A percentile compares a stretch with the other conserved stretches of the same genome.
These are phyloP conservation scores for Sebastes cheni DNA, from an alignment of 2,797 vertebrate species.

Conservation along the genomic window DNA sequence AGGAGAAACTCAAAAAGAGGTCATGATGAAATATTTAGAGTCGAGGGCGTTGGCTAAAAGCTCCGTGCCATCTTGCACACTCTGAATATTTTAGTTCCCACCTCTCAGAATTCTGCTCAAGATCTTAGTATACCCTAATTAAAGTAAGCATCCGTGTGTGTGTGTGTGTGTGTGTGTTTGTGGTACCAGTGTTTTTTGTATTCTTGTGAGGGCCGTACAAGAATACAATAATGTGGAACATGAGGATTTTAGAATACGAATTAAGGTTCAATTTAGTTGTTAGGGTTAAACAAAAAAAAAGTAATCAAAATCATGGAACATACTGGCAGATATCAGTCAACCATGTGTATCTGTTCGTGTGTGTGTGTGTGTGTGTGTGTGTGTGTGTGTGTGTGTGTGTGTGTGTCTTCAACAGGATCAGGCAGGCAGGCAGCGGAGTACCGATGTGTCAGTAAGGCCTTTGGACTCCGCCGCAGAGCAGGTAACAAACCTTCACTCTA, in stretches of 20 bases:
- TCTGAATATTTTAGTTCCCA: constrained; percentile 75
- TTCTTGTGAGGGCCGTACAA: neutral
- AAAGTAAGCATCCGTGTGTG: neutral
- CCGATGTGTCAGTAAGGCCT: constrained; percentile 68
- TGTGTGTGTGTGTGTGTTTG: neutral
- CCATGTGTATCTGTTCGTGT: neutral
- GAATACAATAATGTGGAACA: neutral
- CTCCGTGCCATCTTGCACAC: constrained; percentile 56
- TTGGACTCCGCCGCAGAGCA: constrained; percentile 62
- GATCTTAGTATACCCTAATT: constrained; percentile 49
- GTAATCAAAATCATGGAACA: neutral
- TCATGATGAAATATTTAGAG: constrained; percentile 74
- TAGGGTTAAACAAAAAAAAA: neutral
- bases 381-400: neutral
- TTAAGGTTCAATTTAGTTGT: neutral
- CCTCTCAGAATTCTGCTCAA: constrained; percentile 51
- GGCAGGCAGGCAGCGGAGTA: constrained; percentile 53
- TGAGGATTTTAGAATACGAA: neutral
- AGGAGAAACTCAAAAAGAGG: constrained; percentile 56
- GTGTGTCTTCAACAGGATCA: constrained; percentile 62
- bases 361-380: neutral
- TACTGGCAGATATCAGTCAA: neutral
- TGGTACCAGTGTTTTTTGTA: neutral
- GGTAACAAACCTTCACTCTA: constrained; percentile 62
- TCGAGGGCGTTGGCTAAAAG: constrained; percentile 55